These are phyloP conservation scores for Galerucella pusilla DNA, from an alignment of 2,888 invertebrate species.

Conservation along the genomic window DNA sequence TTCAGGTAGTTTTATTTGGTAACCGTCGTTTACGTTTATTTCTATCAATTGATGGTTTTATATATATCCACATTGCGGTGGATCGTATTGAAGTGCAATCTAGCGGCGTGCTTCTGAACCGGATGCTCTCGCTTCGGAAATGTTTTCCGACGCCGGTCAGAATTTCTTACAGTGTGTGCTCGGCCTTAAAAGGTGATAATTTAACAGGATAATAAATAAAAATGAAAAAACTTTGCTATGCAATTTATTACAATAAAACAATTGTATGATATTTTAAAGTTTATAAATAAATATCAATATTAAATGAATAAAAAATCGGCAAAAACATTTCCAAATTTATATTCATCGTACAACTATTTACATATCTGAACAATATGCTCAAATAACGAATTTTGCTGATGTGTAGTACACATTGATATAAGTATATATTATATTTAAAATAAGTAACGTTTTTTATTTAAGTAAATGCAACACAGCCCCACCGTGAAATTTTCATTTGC, in stretches of 20 bases:
- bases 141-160: no score
- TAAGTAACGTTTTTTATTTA: neutral
- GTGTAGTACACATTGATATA: conserved; percentile 19
- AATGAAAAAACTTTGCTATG: neutral
- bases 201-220: no score
- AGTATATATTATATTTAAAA: neutral
- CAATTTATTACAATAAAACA: conserved; percentile 17
- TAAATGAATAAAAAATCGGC: conserved; percentile 23
- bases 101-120: no score
- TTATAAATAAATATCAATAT: conserved; percentile 1
- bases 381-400: conserved; percentile 26
- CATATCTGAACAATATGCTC: conserved; percentile 49
- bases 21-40: no score
- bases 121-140: no score
- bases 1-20: no score
- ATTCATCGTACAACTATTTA: conserved; percentile 26
- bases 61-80: no score
- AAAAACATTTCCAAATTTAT: neutral
- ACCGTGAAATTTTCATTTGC: neutral
- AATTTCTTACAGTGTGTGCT: no score
- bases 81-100: no score
- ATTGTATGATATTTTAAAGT: neutral
- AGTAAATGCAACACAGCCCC: neutral
- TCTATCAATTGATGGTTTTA: no score
- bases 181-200: no score